Conservation (phyloP, 2,113 vertebrate species). For the Anolis carolinensis region DNA sequence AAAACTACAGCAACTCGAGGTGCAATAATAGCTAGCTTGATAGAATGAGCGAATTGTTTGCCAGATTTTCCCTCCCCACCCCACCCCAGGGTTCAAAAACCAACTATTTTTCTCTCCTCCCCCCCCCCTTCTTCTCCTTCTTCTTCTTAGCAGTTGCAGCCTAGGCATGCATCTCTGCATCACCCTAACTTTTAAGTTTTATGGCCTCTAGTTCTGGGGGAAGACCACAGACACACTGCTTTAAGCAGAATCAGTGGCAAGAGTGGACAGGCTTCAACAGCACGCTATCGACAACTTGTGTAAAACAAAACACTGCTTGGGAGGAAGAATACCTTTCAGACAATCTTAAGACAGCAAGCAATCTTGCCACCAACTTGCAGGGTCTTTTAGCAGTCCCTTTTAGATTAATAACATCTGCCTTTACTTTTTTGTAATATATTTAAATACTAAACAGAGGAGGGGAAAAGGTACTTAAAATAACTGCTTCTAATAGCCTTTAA, state of each 20-base stretch:
- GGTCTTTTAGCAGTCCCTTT: conserved; percentile 62
- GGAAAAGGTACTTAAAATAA: conserved; percentile 87
- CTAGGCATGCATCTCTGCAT: conserved; percentile 76
- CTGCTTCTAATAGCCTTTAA: conserved; percentile 91
- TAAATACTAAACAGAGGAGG: conserved; percentile 86
- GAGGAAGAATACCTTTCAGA: conserved; percentile 69
- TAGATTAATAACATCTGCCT: conserved; percentile 81
- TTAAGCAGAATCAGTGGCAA: conserved; percentile 66
- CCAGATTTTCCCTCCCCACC: conserved; percentile 52
- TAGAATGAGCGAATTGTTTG: conserved; percentile 74
- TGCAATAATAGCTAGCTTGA: conserved; percentile 68
- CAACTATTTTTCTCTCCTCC: conserved; percentile 63
- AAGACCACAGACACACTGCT: conserved; percentile 82
- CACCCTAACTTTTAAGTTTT: conserved; percentile 81
- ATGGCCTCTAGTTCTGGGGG: conserved; percentile 79
- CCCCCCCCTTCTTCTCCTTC: too few relatives aligned
- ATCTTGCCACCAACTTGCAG: conserved; percentile 64
- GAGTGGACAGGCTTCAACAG: conserved; percentile 79
- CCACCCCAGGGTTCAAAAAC: conserved; percentile 69
- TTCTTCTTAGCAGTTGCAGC: conserved; percentile 75
- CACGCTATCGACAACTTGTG: conserved; percentile 77
- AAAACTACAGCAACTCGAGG: conserved; percentile 74
- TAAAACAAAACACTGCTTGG: conserved; percentile 71
- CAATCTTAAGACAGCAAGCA: conserved; percentile 59
- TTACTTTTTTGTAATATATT: conserved; percentile 75